Percentiles rank a stretch among this genome's conserved stretches.
These are phyloP conservation scores for Pachyrhynchus sulphureomaculatus DNA, from an alignment of 1,140 invertebrate genomes.

Conservation along the genomic window DNA sequence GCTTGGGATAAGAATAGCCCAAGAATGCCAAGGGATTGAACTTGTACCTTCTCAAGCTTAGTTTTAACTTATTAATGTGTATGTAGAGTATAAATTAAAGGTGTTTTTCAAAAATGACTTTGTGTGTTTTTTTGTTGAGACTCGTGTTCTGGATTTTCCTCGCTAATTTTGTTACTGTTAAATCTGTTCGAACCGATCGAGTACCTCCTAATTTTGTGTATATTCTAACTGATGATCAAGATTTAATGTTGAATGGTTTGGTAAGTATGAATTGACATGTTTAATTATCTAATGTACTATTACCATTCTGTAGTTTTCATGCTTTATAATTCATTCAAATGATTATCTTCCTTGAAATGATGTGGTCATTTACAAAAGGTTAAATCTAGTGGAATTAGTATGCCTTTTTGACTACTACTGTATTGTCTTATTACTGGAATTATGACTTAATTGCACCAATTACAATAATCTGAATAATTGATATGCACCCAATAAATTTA, in stretches of 20 bases:
- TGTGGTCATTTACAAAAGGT: too few species aligned
- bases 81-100: constrained; percentile 19
- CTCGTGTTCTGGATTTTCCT: constrained; percentile 19
- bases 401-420: too few species aligned
- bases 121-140: constrained; percentile 22
- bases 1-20: constrained; percentile 65
- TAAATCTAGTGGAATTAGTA: too few species aligned
- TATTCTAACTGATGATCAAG: constrained; percentile 85
- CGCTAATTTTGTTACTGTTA: constrained; percentile 2
- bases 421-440: too few species aligned
- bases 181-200: not conserved
- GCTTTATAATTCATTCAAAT: too few species aligned
- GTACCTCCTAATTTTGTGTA: constrained; percentile 69
- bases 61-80: constrained; percentile 9
- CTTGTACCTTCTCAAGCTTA: constrained; percentile 49
- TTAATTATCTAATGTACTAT: too few species aligned
- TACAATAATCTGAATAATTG: too few species aligned
- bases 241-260: constrained; percentile 73
- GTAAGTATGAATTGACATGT: too few species aligned
- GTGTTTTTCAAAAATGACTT: constrained; percentile 28
- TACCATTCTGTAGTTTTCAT: too few species aligned
- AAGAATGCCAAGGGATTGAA: constrained; percentile 66
- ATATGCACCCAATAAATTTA: too few species aligned
- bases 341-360: too few species aligned
- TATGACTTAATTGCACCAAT: too few species aligned